phyloP scores from a whole-genome alignment of 2,888 invertebrate species.

The Fragum fragum region DNA sequence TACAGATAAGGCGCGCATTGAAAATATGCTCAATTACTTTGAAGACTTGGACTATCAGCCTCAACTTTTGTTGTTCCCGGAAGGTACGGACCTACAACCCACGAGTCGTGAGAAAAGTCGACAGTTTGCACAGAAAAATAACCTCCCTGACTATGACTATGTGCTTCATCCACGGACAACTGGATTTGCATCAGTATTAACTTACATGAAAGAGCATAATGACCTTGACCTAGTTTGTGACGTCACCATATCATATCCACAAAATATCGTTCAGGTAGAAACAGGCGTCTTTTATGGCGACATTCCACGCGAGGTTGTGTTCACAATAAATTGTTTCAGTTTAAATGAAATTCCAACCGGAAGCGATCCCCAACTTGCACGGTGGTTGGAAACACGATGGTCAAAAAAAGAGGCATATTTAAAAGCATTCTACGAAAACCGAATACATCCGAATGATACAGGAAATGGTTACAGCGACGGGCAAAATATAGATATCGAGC shows the following conservation, averaged over 20 bases:
- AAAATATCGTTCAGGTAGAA: slow-evolving; percentile 92
- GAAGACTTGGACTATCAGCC: slow-evolving; percentile 37
- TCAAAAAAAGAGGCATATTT: slow-evolving; percentile 86
- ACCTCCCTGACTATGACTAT: slow-evolving; percentile 90
- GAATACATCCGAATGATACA: background rate
- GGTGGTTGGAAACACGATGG: slow-evolving; percentile 86
- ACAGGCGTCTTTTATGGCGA: slow-evolving; percentile 91
- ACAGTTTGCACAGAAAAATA: slow-evolving; percentile 90
- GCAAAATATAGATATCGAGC: slow-evolving; percentile 48
- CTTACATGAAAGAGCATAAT: slow-evolving; percentile 87
- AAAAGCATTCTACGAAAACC: slow-evolving; percentile 71
- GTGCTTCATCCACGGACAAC: slow-evolving; percentile 95
- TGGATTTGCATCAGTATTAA: slow-evolving; percentile 89
- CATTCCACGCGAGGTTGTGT: slow-evolving; percentile 92
- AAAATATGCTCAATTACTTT: slow-evolving; percentile 46
- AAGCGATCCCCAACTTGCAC: slow-evolving; percentile 62
- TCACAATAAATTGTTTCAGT: slow-evolving; percentile 89
- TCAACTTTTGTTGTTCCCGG: slow-evolving; percentile 93
- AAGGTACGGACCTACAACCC: slow-evolving; percentile 94
- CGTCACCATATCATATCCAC: slow-evolving; percentile 93
- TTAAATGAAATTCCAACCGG: slow-evolving; percentile 68
- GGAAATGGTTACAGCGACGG: slow-evolving; percentile 35
- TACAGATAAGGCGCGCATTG: slow-evolving; percentile 45
- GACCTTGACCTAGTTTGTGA: slow-evolving; percentile 93
- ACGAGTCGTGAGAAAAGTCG: slow-evolving; percentile 91